Evolutionary conservation across 2,888 invertebrate genomes (phyloP).

Genomic region (Acronicta aceris): DNA sequence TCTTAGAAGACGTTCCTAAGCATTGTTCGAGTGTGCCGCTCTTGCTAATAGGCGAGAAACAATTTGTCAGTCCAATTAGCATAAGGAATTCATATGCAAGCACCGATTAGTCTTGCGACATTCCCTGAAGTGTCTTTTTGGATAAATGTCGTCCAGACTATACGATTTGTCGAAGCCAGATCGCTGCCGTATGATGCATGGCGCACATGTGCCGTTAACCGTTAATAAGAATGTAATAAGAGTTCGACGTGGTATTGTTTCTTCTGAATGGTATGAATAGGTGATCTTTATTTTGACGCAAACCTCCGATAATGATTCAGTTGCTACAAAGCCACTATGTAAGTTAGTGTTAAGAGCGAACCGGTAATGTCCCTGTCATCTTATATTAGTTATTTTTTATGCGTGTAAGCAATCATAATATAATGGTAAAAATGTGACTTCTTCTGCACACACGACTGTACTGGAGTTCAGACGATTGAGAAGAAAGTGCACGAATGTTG

Average conservation of each 20-base stretch:
- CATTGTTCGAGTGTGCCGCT: slow-evolving; percentile 62
- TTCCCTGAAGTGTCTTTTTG: slow-evolving; percentile 55
- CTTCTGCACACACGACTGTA: too few relatives aligned
- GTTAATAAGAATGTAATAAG: slow-evolving; percentile 18
- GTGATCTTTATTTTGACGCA: not conserved
- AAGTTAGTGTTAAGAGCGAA: too few relatives aligned
- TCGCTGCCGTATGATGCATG: slow-evolving; percentile 50
- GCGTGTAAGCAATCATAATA: too few relatives aligned
- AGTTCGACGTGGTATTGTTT: slow-evolving; percentile 30
- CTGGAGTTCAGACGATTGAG: too few relatives aligned
- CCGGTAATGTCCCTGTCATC: too few relatives aligned
- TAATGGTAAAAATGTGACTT: too few relatives aligned
- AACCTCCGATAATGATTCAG: not conserved
- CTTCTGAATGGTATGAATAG: slow-evolving; percentile 2
- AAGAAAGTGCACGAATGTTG: too few relatives aligned
- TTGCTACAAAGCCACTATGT: too few relatives aligned
- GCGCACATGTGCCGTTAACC: slow-evolving; percentile 45
- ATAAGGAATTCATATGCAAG: slow-evolving; percentile 64
- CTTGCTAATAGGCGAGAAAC: slow-evolving; percentile 61
- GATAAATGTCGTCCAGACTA: slow-evolving; percentile 32
- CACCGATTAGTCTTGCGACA: slow-evolving; percentile 60
- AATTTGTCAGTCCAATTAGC: slow-evolving; percentile 72
- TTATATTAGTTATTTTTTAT: too few relatives aligned
- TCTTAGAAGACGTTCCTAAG: slow-evolving; percentile 52
- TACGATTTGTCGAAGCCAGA: slow-evolving; percentile 57